Base-by-base conservation (phyloP, 2,113 vertebrate species). In the Fulmarus glacialis region DNA sequence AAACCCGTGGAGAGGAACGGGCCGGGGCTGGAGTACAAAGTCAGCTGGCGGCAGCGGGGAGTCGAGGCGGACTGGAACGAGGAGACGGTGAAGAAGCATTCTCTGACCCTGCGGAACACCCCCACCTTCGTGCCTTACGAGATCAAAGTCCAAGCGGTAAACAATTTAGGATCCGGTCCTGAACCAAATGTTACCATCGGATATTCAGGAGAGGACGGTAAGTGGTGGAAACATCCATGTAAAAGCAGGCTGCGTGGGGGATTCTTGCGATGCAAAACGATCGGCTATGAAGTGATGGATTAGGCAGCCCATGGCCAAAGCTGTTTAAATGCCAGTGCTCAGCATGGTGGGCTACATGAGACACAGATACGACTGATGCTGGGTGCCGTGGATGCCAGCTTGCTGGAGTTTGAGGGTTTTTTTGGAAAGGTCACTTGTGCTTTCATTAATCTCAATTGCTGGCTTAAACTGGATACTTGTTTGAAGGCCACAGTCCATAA, bases 131-230 rank as follows among this genome's bases (percentile, higher is more conserved):
- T 99, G 40, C 99, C 99, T 16, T 99, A 99, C 0, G 99, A 99
- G 83, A 98, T 99, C 95, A 99, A 99, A 93, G 99, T 99, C 64
- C 99, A 99, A 92, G 98, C 99, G 4, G 97, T 98, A 58, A 99
- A 99, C 88, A 97, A 98, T 42, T 97, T 99, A 30, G 99, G 99
- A 45, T 97, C 98, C 27, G 99, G 98, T 15, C 99, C 99, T 0
- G 98, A 99, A 9, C 99, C 99, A 6, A 98, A 96, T 34, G 17
- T 99, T 27, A 98, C 99, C 86, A 97, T 97, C 0, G 99, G 99
- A 3, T 99, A 99, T 93, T 99, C 99, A 2, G 99, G 99, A 96
- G 99, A 99, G 91, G 99, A 99, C 18, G 98, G 99, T 99, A 97
- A 99, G 99, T 99, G 81, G 36, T 3, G 2, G 20, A 42, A 58